Evolutionary conservation across 2,888 invertebrate species (phyloP).

Genomic region (Drosophila monieri): DNA sequence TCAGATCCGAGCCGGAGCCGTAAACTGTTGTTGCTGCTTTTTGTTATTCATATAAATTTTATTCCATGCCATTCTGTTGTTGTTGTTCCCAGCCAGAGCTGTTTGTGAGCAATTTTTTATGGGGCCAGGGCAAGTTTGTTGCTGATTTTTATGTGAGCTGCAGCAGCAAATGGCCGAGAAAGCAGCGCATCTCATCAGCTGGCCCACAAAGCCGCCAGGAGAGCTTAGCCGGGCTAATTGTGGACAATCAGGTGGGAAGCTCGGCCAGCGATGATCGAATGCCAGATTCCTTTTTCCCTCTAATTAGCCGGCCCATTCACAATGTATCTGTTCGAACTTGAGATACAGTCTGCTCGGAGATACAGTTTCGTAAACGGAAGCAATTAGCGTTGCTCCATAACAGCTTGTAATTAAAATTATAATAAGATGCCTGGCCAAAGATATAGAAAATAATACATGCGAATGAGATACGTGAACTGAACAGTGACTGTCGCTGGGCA

Average conservation of each 20-base stretch:
- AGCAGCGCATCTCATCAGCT: slow-evolving; percentile 64
- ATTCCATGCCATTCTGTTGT: slow-evolving; percentile 71
- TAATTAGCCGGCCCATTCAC: slow-evolving; percentile 30
- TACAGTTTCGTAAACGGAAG: slow-evolving; percentile 73
- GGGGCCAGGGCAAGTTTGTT: slow-evolving; percentile 72
- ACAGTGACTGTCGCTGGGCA: slow-evolving; percentile 14
- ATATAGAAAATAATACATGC: slow-evolving; percentile 65
- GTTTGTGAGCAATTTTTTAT: slow-evolving; percentile 72
- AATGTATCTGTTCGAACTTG: slow-evolving; percentile 2
- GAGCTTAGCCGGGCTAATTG: slow-evolving; percentile 68
- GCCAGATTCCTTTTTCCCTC: slow-evolving; percentile 1
- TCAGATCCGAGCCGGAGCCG: slow-evolving; percentile 47
- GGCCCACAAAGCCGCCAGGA: slow-evolving; percentile 61
- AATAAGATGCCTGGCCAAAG: slow-evolving; percentile 74
- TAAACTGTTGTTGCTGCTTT: slow-evolving; percentile 67
- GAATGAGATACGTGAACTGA: slow-evolving; percentile 53
- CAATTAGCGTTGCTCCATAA: slow-evolving; percentile 76
- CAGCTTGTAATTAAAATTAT: slow-evolving; percentile 78
- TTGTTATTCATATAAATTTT: slow-evolving; percentile 79
- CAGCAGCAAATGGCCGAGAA: slow-evolving; percentile 66
- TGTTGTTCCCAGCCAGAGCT: slow-evolving; percentile 15
- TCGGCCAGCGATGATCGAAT: neutral
- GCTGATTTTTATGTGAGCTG: slow-evolving; percentile 74
- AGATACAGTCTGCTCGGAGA: slow-evolving; percentile 7
- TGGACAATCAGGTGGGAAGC: slow-evolving; percentile 31